Percentiles rank a stretch among this genome's conserved stretches.
phyloP scores from a whole-genome alignment of 2,888 invertebrate genomes.

The Stictocephala bisonia region DNA sequence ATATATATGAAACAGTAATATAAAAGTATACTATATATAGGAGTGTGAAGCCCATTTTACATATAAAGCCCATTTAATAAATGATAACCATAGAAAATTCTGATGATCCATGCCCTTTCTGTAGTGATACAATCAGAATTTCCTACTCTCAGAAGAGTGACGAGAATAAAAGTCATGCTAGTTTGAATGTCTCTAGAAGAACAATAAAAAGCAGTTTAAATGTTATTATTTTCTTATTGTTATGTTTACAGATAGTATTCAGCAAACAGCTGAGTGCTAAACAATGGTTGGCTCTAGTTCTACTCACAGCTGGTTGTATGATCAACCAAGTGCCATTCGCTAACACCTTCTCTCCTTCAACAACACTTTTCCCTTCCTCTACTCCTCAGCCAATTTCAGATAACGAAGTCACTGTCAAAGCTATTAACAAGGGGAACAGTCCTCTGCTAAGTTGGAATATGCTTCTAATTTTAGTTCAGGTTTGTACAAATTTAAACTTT shows the following conservation, averaged over 20 bases:
- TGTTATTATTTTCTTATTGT: too few relatives aligned
- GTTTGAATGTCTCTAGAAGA: too few relatives aligned
- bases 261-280: constrained; percentile 80
- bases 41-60: too few relatives aligned
- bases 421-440: constrained; percentile 61
- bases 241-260: constrained; percentile 80
- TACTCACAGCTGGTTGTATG: constrained; percentile 91
- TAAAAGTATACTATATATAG: too few relatives aligned
- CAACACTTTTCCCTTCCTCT: constrained; percentile 53
- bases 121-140: too few relatives aligned
- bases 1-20: too few relatives aligned
- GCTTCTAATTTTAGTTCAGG: constrained; percentile 66
- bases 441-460: constrained; percentile 62
- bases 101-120: too few relatives aligned
- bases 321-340: constrained; percentile 81
- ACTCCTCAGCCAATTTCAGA: constrained; percentile 7
- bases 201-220: not conserved
- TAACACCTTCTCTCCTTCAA: constrained; percentile 50
- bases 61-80: too few relatives aligned
- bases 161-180: too few relatives aligned
- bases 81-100: too few relatives aligned
- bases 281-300: constrained; percentile 91
- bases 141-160: too few relatives aligned
- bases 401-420: constrained; percentile 61
- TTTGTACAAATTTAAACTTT: constrained; percentile 54